Conservation (phyloP, 2,113 vertebrate genomes). For the Anolis sagrei region DNA sequence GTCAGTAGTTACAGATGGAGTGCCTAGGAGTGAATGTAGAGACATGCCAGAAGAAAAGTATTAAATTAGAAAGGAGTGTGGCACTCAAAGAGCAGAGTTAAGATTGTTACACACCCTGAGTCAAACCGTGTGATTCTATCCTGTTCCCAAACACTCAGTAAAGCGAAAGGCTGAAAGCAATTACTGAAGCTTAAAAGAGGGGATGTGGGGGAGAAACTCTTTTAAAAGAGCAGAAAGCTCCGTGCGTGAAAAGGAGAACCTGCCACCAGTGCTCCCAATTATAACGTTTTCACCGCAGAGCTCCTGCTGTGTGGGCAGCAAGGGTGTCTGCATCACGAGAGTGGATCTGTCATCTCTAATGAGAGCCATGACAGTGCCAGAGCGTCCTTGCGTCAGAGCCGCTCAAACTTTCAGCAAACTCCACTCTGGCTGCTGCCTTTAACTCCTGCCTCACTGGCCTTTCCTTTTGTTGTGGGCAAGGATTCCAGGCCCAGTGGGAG, state of each 20-base stretch:
- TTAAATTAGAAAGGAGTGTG: background rate
- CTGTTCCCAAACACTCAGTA: conserved; percentile 42
- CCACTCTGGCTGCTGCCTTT: conserved; percentile 51
- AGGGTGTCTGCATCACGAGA: conserved; percentile 62
- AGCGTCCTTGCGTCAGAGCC: conserved; percentile 45
- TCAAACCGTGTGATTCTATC: background rate
- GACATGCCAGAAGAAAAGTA: background rate
- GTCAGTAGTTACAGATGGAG: background rate
- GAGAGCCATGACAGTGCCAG: conserved; percentile 54
- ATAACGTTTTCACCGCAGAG: conserved; percentile 78
- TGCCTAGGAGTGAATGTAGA: background rate
- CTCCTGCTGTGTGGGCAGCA: conserved; percentile 64
- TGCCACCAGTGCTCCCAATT: conserved; percentile 85
- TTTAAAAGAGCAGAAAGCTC: conserved; percentile 58
- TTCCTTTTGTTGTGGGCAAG: rapidly evolving
- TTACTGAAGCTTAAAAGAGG: conserved; percentile 80
- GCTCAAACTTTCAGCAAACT: conserved; percentile 66
- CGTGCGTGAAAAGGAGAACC: conserved; percentile 70
- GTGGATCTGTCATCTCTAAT: conserved; percentile 76
- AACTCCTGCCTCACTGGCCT: conserved; percentile 51
- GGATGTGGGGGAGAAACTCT: conserved; percentile 17
- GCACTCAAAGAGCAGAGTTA: background rate
- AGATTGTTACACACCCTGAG: background rate
- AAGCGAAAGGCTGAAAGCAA: conserved; percentile 67
- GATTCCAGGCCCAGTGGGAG: too few species aligned